Percentiles rank a stretch among this genome's conserved stretches.
phyloP scores from a whole-genome alignment of 64 coral and sea anemone genomes.

The Stylophora pistillata region DNA sequence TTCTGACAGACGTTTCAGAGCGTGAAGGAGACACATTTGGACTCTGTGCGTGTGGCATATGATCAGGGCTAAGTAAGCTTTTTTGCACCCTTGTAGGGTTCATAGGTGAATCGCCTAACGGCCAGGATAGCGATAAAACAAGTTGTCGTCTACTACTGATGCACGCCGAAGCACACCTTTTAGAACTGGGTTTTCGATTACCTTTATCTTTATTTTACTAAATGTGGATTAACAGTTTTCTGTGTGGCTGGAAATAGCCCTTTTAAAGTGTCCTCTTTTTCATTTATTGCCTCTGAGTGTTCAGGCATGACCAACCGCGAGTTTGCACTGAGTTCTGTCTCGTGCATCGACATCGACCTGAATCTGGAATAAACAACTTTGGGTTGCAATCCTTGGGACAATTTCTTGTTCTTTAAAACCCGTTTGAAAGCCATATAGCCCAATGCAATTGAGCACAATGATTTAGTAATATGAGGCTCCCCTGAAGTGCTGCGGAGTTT shows the following conservation, averaged over 20 bases:
- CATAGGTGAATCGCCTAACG: not conserved
- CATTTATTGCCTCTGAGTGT: not conserved
- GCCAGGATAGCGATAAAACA: not conserved
- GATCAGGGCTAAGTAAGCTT: not conserved
- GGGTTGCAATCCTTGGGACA: not conserved
- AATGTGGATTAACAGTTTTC: not conserved
- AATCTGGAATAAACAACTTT: slow-evolving; percentile 16
- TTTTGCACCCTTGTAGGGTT: not conserved
- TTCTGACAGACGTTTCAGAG: not conserved
- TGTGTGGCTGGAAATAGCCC: not conserved
- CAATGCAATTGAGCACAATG: slow-evolving; percentile 4
- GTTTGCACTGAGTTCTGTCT: not conserved
- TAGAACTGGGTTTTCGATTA: not conserved
- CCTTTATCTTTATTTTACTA: not conserved
- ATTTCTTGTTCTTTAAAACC: slow-evolving; percentile 13
- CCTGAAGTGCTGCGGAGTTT: not conserved
- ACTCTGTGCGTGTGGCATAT: not conserved
- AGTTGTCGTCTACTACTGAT: not conserved
- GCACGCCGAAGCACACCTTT: not conserved
- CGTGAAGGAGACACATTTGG: not conserved
- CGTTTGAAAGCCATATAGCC: slow-evolving; percentile 41
- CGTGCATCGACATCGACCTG: not conserved
- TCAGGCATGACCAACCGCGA: not conserved
- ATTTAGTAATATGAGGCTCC: slow-evolving; percentile 8
- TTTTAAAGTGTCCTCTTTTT: not conserved